A percentile compares a stretch with the other conserved stretches of the same genome.
These are phyloP conservation scores for Cettia cetti DNA, from an alignment of 2,113 vertebrate species.

Conservation along the genomic window DNA sequence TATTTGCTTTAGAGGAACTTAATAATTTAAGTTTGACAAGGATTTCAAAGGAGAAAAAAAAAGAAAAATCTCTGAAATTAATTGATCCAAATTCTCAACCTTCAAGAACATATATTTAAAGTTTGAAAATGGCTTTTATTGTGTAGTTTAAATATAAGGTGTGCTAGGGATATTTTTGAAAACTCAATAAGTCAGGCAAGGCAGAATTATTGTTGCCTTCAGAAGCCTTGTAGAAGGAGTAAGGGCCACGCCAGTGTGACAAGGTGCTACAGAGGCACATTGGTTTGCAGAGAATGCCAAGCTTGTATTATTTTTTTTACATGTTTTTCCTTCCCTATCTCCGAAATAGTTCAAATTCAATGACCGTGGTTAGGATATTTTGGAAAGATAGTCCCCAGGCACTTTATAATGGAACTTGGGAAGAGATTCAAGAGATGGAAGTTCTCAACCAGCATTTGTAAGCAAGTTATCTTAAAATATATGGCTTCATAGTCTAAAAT, in stretches of 20 bases:
- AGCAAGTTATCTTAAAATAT: slow-evolving; percentile 7
- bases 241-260: fast-evolving
- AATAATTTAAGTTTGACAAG: not conserved
- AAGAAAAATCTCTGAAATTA: not conserved
- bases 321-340: not conserved
- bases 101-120: not conserved
- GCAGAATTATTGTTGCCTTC: not conserved
- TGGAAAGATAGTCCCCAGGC: not conserved
- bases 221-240: not conserved
- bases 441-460: not conserved
- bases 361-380: not conserved
- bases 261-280: fast-evolving
- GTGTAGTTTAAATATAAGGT: not conserved
- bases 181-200: not conserved
- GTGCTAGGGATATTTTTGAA: not conserved
- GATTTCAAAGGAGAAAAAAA: not conserved
- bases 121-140: not conserved
- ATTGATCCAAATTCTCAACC: not conserved
- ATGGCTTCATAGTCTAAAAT: not conserved
- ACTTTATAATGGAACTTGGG: not conserved
- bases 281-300: not conserved
- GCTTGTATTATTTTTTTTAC: not conserved
- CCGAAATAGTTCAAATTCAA: not conserved
- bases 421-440: not conserved
- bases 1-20: not conserved